Percentiles rank a stretch among this genome's conserved stretches.
These are phyloP conservation scores for Homalodisca vitripennis DNA, from an alignment of 1,140 invertebrate species.

Conservation along the genomic window DNA sequence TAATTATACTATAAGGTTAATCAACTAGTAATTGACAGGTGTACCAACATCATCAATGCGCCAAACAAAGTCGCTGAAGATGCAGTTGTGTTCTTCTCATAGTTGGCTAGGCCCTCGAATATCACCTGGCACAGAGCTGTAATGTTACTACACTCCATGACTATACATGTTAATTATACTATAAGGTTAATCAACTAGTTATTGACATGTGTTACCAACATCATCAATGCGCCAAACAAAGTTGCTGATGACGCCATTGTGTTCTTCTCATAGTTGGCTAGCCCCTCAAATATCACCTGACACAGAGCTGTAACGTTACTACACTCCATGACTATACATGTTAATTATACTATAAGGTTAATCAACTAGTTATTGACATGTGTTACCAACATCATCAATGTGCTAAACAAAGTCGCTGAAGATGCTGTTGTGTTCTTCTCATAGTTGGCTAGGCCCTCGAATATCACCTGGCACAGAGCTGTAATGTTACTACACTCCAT, in stretches of 20 bases:
- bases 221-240: conserved; percentile 91
- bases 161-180: no score
- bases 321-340: no score
- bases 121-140: no score
- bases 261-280: conserved; percentile 87
- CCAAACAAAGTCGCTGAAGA: conserved; percentile 79
- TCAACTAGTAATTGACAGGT: no score
- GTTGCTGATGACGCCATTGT: conserved; percentile 69
- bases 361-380: no score
- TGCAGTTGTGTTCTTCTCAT: conserved; percentile 81
- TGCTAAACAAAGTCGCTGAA: conserved; percentile 79
- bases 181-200: no score
- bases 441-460: conserved; percentile 83
- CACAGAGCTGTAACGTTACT: no score
- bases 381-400: conserved; percentile 93
- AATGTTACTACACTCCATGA: no score
- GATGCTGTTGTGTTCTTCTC: conserved; percentile 80
- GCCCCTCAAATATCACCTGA: conserved; percentile 80
- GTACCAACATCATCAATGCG: conserved; percentile 91
- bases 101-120: conserved; percentile 81
- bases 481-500: no score
- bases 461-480: conserved; percentile 76
- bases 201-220: no score
- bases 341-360: no score
- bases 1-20: no score